Conservation (phyloP, 2,113 vertebrate genomes). For the Ceyx melanurus region DNA sequence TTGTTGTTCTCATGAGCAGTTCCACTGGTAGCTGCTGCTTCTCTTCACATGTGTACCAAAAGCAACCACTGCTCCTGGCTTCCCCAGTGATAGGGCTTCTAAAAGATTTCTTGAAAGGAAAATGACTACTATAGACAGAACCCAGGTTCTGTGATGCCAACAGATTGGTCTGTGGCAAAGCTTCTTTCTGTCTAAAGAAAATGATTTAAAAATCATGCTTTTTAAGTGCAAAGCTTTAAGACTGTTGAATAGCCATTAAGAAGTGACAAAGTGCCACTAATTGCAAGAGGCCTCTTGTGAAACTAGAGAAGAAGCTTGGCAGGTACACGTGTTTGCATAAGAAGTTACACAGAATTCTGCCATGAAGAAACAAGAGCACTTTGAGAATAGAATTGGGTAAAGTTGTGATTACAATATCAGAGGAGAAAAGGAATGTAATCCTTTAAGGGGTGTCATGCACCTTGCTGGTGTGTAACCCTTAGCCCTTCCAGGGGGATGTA, state of each 20-base stretch:
- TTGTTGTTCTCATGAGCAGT: background rate
- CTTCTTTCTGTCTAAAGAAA: background rate
- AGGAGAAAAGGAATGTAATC: background rate
- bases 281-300: background rate
- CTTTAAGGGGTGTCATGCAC: background rate
- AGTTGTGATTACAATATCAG: background rate
- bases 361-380: background rate
- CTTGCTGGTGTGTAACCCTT: background rate
- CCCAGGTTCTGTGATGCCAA: background rate
- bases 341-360: background rate
- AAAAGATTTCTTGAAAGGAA: background rate
- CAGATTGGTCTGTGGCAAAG: background rate
- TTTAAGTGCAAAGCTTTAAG: background rate
- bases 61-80: background rate
- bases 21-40: background rate
- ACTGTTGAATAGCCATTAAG: background rate
- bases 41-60: background rate
- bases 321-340: background rate
- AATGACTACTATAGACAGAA: background rate
- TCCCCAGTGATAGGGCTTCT: accelerated
- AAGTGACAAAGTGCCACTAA: background rate
- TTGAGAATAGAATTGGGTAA: background rate
- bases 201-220: background rate
- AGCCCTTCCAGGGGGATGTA: background rate
- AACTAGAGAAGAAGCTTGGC: background rate